A percentile compares a stretch with the other conserved stretches of the same genome.
These are phyloP conservation scores for Pachypanchax playfairii DNA, from an alignment of 2,113 vertebrate genomes.

Conservation along the genomic window DNA sequence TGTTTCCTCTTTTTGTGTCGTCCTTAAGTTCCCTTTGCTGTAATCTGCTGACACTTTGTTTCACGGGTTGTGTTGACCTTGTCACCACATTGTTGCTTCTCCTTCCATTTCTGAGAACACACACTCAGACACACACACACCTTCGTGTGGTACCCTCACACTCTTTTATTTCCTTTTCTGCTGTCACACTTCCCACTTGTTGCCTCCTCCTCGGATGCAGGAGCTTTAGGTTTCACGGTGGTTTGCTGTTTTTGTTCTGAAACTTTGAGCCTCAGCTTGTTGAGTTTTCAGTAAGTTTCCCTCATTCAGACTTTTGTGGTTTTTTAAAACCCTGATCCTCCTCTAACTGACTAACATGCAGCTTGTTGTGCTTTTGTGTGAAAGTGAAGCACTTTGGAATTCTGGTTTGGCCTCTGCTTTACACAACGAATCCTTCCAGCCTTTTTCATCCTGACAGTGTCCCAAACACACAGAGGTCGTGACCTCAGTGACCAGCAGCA, in stretches of 20 bases:
- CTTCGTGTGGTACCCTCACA: slow-evolving; percentile 35
- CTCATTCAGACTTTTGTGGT: not conserved
- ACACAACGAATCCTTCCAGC: not conserved
- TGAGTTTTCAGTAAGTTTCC: not conserved
- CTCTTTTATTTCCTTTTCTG: slow-evolving; percentile 43
- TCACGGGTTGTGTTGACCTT: slow-evolving; percentile 37
- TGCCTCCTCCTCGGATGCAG: not conserved
- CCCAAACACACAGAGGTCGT: not conserved
- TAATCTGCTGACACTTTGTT: slow-evolving; percentile 52
- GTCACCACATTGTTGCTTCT: slow-evolving; percentile 51
- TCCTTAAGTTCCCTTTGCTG: slow-evolving; percentile 37
- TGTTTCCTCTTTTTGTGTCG: slow-evolving; percentile 52
- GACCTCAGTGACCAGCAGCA: not conserved
- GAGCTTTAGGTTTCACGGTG: not conserved
- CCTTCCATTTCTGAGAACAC: slow-evolving; percentile 62
- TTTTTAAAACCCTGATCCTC: not conserved
- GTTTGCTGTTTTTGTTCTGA: slow-evolving; percentile 1
- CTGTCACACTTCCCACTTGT: slow-evolving; percentile 49
- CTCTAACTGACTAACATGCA: not conserved
- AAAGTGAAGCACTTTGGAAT: not conserved
- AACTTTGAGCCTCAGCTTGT: not conserved
- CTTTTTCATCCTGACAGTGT: not conserved
- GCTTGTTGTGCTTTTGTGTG: not conserved
- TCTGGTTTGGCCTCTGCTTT: not conserved
- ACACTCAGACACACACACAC: slow-evolving; percentile 27